Evolutionary conservation across 2,888 invertebrate species (phyloP), one percentile per base, ranked within the genome.

Genomic region (Plutella xylostella): DNA sequence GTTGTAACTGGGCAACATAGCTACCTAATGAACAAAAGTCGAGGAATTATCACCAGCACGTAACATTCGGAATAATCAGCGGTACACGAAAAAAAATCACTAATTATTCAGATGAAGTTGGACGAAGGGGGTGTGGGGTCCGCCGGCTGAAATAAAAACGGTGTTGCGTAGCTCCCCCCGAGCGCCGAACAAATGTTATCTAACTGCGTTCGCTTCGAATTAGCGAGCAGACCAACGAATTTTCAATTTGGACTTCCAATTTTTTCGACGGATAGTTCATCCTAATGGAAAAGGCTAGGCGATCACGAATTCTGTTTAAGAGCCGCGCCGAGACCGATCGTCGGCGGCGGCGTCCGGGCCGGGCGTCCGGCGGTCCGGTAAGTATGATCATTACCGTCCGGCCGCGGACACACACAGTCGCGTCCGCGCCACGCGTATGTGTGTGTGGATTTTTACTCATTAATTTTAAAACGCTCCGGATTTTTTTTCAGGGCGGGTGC

Each of bases 381-480:
- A 30, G 25, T 33, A 25, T 25, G 35, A 54, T 60, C 65, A 63
- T 64, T 61, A 63, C 64, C 61, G 60, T 61, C 30, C 21, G 42
- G 25, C 59, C 57, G 63, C 60, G 68, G 64, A 57, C 61, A 60
- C 75, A 62, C 68, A 74, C 79, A 72, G 73, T 68, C 67, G 61
- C 58, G 76, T 72, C 65, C 69, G 65, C 63, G 42, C 25, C 14
- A 15, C 21, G 63, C 65, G 63, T 61, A 63, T 77, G 84, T 80
- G 79, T 82, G 82, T 80, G 84, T 84, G 75, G 72, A 84, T 84
- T 85, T 83, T 84, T 84, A 84, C 85, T 85, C 85, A 85, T 85
- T 85, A 85, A 85, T 85, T 85, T 85, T 85, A 85, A 85, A 85
- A 84, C 83, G 84, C 80, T 83, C 79, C 65, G 84, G 83, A 85